Evolutionary conservation across 2,113 vertebrate genomes (phyloP).

Genomic region (Sceloporus undulatus): DNA sequence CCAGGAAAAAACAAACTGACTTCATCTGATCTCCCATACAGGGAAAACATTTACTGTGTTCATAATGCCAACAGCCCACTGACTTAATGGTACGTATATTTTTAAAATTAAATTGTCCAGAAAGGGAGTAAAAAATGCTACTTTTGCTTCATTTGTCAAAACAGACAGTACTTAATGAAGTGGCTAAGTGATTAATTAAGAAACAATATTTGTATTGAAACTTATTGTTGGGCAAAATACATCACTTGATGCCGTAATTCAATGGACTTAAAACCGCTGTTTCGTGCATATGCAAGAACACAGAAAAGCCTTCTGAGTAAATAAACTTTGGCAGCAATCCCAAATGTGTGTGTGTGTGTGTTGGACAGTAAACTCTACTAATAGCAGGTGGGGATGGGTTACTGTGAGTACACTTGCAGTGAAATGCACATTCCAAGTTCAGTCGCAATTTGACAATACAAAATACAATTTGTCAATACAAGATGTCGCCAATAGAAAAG

Average conservation of each 20-base stretch:
- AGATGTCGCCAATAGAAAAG: too few relatives aligned
- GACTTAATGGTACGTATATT: not conserved
- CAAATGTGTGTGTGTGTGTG: not conserved
- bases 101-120: not conserved
- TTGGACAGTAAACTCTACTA: not conserved
- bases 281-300: slow-evolving; percentile 7
- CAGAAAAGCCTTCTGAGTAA: not conserved
- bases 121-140: not conserved
- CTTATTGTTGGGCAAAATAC: not conserved
- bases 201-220: slow-evolving; percentile 54
- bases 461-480: too few relatives aligned
- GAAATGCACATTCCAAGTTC: not conserved
- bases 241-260: slow-evolving; percentile 7
- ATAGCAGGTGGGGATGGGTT: not conserved
- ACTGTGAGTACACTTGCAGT: not conserved
- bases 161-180: slow-evolving; percentile 60
- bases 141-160: slow-evolving; percentile 34
- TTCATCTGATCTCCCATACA: not conserved
- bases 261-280: not conserved
- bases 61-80: not conserved
- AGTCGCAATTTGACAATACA: too few relatives aligned
- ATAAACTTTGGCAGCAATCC: not conserved
- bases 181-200: slow-evolving; percentile 70
- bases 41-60: not conserved
- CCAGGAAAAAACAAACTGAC: not conserved